phyloP scores from a whole-genome alignment of 1,140 invertebrate species.

The Drosophila bocki region DNA sequence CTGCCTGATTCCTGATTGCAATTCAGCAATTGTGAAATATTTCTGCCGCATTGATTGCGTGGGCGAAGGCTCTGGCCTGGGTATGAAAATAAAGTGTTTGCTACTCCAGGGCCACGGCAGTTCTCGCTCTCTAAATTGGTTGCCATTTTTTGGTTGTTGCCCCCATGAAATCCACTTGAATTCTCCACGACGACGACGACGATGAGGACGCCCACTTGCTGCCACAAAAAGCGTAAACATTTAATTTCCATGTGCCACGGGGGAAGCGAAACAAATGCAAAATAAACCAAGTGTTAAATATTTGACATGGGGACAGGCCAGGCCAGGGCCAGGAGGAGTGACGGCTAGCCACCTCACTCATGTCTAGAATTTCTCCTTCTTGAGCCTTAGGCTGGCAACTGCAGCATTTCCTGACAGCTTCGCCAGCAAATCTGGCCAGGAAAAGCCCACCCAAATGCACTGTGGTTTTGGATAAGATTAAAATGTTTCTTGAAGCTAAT shows the following conservation, averaged over 20 bases:
- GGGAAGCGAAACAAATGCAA: slow-evolving; percentile 58
- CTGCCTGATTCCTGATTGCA: slow-evolving; percentile 61
- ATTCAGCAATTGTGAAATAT: slow-evolving; percentile 64
- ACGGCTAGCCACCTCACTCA: slow-evolving; percentile 27
- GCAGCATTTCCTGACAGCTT: slow-evolving; percentile 76
- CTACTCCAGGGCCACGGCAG: slow-evolving; percentile 3
- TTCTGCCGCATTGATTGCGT: slow-evolving; percentile 59
- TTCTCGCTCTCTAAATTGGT: slow-evolving; percentile 41
- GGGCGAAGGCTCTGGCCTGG: slow-evolving; percentile 19
- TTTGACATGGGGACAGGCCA: slow-evolving; percentile 63
- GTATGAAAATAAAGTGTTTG: slow-evolving; percentile 28
- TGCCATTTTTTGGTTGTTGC: slow-evolving; percentile 53
- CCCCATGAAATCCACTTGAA: slow-evolving; percentile 45
- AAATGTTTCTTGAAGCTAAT: neutral
- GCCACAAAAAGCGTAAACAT: slow-evolving; percentile 82
- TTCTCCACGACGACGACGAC: slow-evolving; percentile 21
- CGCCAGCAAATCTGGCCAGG: slow-evolving; percentile 31
- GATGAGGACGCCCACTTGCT: slow-evolving; percentile 67
- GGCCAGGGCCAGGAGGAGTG: slow-evolving; percentile 13
- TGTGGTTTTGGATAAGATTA: neutral
- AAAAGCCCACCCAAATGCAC: slow-evolving; percentile 47
- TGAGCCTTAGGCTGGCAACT: slow-evolving; percentile 47
- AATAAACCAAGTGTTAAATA: slow-evolving; percentile 82
- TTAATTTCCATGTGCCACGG: slow-evolving; percentile 75
- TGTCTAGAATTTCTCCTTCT: slow-evolving; percentile 36